Evolutionary conservation across 2,888 invertebrate species (phyloP), one percentile per base, ranked within the genome.

Genomic region (Polymixis flavicincta): DNA sequence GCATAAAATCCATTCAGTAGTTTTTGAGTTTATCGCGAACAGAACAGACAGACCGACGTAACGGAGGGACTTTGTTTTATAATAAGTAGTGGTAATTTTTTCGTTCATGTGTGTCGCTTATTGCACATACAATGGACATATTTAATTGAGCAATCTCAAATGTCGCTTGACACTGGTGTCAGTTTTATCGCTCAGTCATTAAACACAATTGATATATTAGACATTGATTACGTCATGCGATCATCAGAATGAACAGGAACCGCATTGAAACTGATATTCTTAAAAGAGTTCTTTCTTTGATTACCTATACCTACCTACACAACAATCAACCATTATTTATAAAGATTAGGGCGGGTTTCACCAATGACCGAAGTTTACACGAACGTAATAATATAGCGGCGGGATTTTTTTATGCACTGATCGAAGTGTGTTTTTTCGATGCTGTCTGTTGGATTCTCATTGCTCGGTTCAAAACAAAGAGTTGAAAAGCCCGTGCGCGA

Each of bases 91-190:
- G 37, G 0, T 5, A 2, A 37, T 37, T 59, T 50, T 55, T 14
- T 63, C 14, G 48, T 19, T 45, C 64, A 55, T 82, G 54, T 63
- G 32, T 52, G n/a, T 25, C 17, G 42, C 50, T 61, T 25, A 54
- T 52, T 71, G 59, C 50, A 71, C 64, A 57, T 42, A 57, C 67
- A 60, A 13, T 11, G 8, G 48, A 37, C 54, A 52, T 70, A 82
- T 79, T 84, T 72, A 82, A 85, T 80, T 80, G 71, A 83, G 73
- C 71, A 74, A 81, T 87, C 88, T 89, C 87, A 80, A 81, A 88
- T 88, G 85, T 87, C 89, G 84, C 77, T 87, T 83, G 88, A 89
- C 89, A 88, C 89, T 76, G 85, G 89, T 87, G 88, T 89, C 90
- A 85, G 71, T 82, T 87, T 89, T 88, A 91, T 91, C 89, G 87